Conservation (phyloP, 2,888 invertebrate genomes). For the Megastigmus dorsalis region DNA sequence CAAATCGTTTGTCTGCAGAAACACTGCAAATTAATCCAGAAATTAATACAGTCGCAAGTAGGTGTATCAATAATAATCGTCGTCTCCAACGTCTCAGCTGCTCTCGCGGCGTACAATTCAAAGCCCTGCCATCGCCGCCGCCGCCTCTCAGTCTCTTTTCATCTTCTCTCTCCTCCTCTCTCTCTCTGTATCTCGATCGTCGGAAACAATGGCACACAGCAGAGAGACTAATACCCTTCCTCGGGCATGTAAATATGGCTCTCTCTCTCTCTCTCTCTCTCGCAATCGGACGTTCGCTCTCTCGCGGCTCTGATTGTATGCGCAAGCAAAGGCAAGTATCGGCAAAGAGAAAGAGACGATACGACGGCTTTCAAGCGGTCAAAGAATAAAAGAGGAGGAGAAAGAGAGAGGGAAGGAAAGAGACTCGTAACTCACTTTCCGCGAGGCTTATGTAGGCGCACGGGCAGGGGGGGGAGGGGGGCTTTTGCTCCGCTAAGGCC, state of each 20-base stretch:
- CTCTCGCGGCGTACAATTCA: too few species aligned
- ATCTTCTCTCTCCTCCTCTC: neutral
- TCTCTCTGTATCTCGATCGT: neutral
- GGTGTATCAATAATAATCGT: too few species aligned
- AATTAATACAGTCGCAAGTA: too few species aligned
- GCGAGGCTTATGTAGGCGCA: neutral
- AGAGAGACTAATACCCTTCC: constrained; percentile 9
- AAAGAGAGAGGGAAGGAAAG: neutral
- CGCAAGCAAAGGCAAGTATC: constrained; percentile 11
- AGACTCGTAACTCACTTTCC: constrained; percentile 1
- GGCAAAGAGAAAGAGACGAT: too few species aligned
- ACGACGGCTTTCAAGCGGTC: neutral
- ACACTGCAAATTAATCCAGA: too few species aligned
- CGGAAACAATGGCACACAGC: constrained; percentile 19
- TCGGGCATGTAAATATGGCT: constrained; percentile 1
- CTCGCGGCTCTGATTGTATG: constrained; percentile 2
- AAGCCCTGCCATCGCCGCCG: too few species aligned
- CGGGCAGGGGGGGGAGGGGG: too few species aligned
- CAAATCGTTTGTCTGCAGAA: too few species aligned
- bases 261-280: too few species aligned
- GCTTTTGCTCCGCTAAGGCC: neutral
- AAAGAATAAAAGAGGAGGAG: too few species aligned
- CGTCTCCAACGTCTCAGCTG: too few species aligned
- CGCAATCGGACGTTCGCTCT: neutral
- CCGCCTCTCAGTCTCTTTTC: neutral